Conservation (phyloP, 2,888 invertebrate species). For the Blomia tropicalis region DNA sequence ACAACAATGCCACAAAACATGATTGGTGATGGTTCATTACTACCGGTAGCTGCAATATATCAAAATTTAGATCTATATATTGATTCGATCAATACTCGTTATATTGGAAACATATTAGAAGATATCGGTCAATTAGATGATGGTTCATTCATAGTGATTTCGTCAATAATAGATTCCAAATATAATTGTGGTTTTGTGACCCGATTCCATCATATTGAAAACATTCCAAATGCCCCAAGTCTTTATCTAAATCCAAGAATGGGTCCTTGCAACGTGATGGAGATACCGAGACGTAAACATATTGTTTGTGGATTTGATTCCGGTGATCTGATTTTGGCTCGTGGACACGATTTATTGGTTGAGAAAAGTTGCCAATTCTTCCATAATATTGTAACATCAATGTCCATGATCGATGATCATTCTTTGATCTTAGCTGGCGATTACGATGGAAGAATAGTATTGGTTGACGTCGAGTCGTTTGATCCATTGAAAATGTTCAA, state of each 20-base stretch:
- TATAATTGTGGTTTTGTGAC: conserved; percentile 5
- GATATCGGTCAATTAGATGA: background rate
- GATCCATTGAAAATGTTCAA: background rate
- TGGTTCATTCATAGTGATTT: conserved; percentile 4
- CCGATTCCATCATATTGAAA: background rate
- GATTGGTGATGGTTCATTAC: background rate
- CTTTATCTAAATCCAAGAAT: conserved; percentile 11
- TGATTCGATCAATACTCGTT: background rate
- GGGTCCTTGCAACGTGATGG: conserved; percentile 3
- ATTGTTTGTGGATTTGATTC: conserved; percentile 19
- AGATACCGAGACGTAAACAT: background rate
- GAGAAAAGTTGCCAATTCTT: background rate
- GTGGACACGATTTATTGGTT: background rate
- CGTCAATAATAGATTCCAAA: background rate
- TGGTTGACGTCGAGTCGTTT: conserved; percentile 19
- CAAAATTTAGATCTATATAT: conserved; percentile 1
- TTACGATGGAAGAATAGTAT: background rate
- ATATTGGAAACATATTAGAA: background rate
- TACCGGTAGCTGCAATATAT: background rate
- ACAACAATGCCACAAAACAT: background rate
- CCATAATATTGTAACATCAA: background rate
- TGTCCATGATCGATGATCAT: background rate
- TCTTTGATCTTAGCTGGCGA: background rate
- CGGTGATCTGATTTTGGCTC: background rate
- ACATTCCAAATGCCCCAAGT: background rate